phyloP scores from a whole-genome alignment of 2,797 vertebrate species.

The Denticeps clupeoides region DNA sequence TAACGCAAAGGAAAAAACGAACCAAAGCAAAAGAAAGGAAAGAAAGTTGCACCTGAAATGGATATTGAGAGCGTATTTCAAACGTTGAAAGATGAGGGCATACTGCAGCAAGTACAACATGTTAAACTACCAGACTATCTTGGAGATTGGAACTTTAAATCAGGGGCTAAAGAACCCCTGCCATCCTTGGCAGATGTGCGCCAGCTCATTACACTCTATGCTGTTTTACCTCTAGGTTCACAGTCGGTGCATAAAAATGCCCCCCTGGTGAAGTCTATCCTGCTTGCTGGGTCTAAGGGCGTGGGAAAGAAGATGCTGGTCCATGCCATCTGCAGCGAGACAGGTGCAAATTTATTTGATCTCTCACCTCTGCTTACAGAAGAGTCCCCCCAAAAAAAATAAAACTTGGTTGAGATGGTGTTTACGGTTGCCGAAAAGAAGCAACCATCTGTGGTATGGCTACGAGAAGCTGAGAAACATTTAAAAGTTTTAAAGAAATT shows the following conservation, averaged over 20 bases:
- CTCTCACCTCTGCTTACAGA: constrained; percentile 61
- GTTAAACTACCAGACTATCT: constrained; percentile 60
- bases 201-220: constrained; percentile 74
- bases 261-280: constrained; percentile 64
- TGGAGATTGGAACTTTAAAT: constrained; percentile 70
- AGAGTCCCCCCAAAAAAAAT: constrained; percentile 67
- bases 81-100: constrained; percentile 66
- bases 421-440: constrained; percentile 75
- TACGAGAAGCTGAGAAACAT: constrained; percentile 74
- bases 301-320: constrained; percentile 79
- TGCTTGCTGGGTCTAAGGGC: constrained; percentile 66
- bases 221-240: constrained; percentile 66
- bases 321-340: constrained; percentile 72
- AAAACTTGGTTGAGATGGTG: constrained; percentile 73
- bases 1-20: constrained; percentile 49
- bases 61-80: constrained; percentile 67
- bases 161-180: constrained; percentile 68
- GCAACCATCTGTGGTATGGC: constrained; percentile 79
- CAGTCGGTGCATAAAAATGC: constrained; percentile 57
- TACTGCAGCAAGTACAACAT: constrained; percentile 56
- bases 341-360: constrained; percentile 72
- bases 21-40: constrained; percentile 61
- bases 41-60: constrained; percentile 65
- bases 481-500: constrained; percentile 72
- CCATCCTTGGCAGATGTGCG: constrained; percentile 71